Percentiles rank a stretch among this genome's conserved stretches.
These are phyloP conservation scores for Onychomys arenicola DNA, from an alignment of 2,797 vertebrate species.

Conservation along the genomic window DNA sequence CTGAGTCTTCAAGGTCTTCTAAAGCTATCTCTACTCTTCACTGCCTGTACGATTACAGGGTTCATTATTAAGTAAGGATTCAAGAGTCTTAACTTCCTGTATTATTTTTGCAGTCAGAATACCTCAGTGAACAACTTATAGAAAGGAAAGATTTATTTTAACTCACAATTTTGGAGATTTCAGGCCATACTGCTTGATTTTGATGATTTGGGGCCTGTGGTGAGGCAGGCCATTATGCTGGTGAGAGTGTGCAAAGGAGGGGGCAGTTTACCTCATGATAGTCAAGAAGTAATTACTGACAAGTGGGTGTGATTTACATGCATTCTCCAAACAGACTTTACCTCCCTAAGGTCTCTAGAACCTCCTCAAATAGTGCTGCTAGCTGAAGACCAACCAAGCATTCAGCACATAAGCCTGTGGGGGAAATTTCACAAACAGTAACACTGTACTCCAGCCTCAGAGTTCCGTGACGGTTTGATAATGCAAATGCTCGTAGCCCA, in stretches of 20 bases:
- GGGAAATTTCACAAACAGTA: neutral
- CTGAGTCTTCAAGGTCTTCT: conserved; percentile 43
- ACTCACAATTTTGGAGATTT: neutral
- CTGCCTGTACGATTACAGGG: conserved; percentile 1
- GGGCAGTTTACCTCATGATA: neutral
- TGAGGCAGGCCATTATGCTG: neutral
- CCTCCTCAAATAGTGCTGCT: neutral
- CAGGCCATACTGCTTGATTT: neutral
- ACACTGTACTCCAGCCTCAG: neutral
- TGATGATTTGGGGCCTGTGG: neutral
- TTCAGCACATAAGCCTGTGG: neutral
- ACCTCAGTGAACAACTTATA: neutral
- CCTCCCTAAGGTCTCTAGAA: neutral
- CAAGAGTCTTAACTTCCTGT: conserved; percentile 17
- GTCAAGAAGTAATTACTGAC: neutral
- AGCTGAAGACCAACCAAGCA: neutral
- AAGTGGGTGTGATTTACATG: neutral
- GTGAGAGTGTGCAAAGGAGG: neutral
- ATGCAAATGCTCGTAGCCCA: neutral
- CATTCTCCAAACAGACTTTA: neutral
- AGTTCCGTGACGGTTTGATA: neutral
- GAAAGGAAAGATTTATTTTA: neutral
- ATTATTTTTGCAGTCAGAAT: neutral
- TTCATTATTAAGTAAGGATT: conserved; percentile 7
- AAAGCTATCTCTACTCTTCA: neutral